These are phyloP conservation scores for Acropternis orthonyx DNA, from an alignment of 2,797 vertebrate species.

Conservation along the genomic window DNA sequence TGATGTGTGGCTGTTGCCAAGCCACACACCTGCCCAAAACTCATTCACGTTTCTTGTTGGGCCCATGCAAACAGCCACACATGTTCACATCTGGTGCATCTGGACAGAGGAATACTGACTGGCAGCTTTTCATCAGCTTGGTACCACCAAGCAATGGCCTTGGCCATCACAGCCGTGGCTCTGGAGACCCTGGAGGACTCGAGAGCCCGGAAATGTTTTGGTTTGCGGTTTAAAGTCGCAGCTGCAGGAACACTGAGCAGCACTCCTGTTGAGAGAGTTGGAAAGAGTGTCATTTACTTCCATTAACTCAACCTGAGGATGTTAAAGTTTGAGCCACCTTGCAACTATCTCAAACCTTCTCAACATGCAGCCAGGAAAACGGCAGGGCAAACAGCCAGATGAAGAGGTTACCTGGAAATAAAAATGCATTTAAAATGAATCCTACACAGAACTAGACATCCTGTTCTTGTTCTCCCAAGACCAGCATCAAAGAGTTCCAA, in stretches of 20 bases:
- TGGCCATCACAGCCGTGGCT: not conserved
- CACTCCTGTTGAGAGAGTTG: not conserved
- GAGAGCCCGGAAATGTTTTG: not conserved
- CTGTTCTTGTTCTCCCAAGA: not conserved
- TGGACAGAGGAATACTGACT: not conserved
- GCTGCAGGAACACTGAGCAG: accelerated
- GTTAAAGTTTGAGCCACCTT: not conserved
- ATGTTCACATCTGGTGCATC: not conserved
- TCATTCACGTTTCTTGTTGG: accelerated
- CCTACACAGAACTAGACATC: not conserved
- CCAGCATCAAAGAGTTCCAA: not conserved
- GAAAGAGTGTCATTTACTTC: not conserved
- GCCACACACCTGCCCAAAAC: accelerated
- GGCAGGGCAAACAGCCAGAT: not conserved
- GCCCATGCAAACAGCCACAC: not conserved
- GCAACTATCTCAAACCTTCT: not conserved
- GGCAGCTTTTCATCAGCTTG: not conserved
- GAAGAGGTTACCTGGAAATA: not conserved
- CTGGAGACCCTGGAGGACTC: not conserved
- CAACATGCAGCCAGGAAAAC: not conserved
- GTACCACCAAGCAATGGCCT: not conserved
- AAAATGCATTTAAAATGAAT: not conserved
- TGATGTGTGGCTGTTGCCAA: not conserved
- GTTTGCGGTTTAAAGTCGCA: not conserved
- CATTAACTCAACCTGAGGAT: not conserved